Base-by-base conservation (phyloP, 2,797 vertebrate species). In the Macrochelys suwanniensis region DNA sequence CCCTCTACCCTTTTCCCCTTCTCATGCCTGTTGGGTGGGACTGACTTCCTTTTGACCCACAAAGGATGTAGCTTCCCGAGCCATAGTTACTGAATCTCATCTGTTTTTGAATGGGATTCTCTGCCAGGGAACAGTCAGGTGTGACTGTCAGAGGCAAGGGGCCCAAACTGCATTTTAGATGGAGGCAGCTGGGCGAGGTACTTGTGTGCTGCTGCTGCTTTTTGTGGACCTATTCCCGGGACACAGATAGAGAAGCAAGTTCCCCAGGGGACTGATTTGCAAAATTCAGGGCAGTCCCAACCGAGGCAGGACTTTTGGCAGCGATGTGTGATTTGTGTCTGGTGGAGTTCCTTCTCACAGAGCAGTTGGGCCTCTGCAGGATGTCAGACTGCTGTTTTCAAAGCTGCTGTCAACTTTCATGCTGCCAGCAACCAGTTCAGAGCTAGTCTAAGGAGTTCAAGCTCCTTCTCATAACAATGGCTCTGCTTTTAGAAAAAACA, bases 131-230 rank as follows among this genome's bases (percentile, higher is more conserved):
- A 8, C 31, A 85, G 50, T 53, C 45, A 33, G 9, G 82, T 19
- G 26, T 2, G 50, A 8, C 0, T 57, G 23, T 4, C 79, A 47
- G 13, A 25, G 53, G 15, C 0, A 0, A 28, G 13, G 28, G 2
- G 4, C 45, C 31, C 74, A 57, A 80, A 49, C 19, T 65, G 80
- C 81, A 74, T 82, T 33, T 28, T 26, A 19, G 5, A 31, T 11
- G 12, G 25, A 17, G 28, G 28, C 33, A 85, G 81, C 65, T n/a
- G 11, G 68, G 7, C 3, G 0, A 1, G 74, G 33, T 28, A 0
- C 0, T 42, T 6, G 0, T 1, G 7, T 2, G 13, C 21, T 8
- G 45, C 65, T 9, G 3, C 15, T 57, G 6, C 1, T 0, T 93
- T 94, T 85, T 88, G 21, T 31, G 53, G 37, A 54, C 61, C 47